These are phyloP conservation scores for Lottia scabra DNA, from an alignment of 2,888 invertebrate species.

Conservation along the genomic window DNA sequence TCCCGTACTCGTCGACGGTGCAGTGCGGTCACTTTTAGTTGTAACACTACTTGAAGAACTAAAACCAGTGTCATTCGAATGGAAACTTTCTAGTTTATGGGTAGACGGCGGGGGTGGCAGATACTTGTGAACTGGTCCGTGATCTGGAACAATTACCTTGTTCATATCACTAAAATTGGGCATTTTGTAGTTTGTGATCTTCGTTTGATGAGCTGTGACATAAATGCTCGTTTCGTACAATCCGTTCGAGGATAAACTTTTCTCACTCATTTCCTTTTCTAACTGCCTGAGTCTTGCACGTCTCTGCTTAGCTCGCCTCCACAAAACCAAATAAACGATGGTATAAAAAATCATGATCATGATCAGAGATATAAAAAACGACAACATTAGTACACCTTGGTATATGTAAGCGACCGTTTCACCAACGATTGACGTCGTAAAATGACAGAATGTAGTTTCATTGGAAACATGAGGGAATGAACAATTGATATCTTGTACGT, in stretches of 20 bases:
- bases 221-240: not conserved
- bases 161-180: no score
- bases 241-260: not conserved
- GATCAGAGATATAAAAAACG: slow-evolving; percentile 37
- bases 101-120: no score
- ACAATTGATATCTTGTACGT: slow-evolving; percentile 40
- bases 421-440: slow-evolving; percentile 44
- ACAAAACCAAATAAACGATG: slow-evolving; percentile 45
- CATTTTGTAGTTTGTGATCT: no score
- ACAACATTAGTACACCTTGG: slow-evolving; percentile 37
- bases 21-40: not conserved
- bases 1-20: not conserved
- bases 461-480: slow-evolving; percentile 35
- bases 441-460: slow-evolving; percentile 44
- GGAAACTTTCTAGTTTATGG: no score
- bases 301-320: slow-evolving; percentile 40
- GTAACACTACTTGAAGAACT: not conserved
- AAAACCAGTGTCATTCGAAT: no score
- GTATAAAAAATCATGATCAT: slow-evolving; percentile 46
- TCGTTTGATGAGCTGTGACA: not conserved
- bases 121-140: no score
- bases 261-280: not conserved
- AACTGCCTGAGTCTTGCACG: not conserved
- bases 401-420: slow-evolving; percentile 35
- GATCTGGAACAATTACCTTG: no score